Percentiles rank a stretch among this genome's conserved stretches.
These are phyloP conservation scores for Dendrolimus punctatus DNA, from an alignment of 1,140 invertebrate species.

Conservation along the genomic window DNA sequence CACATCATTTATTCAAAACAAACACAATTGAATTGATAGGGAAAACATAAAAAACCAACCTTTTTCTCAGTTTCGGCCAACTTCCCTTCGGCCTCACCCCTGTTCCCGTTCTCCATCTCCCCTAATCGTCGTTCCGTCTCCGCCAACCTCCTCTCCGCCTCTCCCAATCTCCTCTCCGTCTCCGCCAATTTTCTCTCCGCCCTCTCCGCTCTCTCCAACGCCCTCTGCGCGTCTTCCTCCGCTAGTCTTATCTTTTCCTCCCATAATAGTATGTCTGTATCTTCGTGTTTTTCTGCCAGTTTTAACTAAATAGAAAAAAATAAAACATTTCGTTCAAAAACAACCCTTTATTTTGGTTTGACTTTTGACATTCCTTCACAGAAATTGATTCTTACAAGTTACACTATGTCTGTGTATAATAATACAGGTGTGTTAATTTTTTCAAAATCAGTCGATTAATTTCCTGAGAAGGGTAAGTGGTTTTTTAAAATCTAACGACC, in stretches of 20 bases:
- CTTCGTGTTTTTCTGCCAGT: constrained; percentile 76
- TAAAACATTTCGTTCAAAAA: no score
- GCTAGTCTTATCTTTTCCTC: constrained; percentile 80
- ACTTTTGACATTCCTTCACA: no score
- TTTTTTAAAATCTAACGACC: no score
- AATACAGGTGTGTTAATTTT: no score
- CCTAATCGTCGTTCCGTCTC: constrained; percentile 59
- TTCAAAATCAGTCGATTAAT: no score
- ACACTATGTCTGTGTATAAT: no score
- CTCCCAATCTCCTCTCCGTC: constrained; percentile 1
- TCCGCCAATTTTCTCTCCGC: constrained; percentile 65
- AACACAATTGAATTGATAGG: no score
- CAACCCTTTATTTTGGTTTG: no score
- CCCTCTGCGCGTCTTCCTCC: constrained; percentile 77
- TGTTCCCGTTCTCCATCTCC: constrained; percentile 4
- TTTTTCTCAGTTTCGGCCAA: constrained; percentile 3
- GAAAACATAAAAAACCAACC: neutral
- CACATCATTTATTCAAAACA: no score
- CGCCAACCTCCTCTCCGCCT: constrained; percentile 16
- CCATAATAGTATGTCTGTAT: constrained; percentile 78
- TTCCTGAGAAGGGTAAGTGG: no score
- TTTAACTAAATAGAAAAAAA: constrained; percentile 73
- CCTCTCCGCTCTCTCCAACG: constrained; percentile 74
- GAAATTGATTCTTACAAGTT: no score
- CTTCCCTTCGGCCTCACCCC: constrained; percentile 14